Evolutionary conservation across 1,140 invertebrate genomes (phyloP).

Genomic region (Oscheius sp.): DNA sequence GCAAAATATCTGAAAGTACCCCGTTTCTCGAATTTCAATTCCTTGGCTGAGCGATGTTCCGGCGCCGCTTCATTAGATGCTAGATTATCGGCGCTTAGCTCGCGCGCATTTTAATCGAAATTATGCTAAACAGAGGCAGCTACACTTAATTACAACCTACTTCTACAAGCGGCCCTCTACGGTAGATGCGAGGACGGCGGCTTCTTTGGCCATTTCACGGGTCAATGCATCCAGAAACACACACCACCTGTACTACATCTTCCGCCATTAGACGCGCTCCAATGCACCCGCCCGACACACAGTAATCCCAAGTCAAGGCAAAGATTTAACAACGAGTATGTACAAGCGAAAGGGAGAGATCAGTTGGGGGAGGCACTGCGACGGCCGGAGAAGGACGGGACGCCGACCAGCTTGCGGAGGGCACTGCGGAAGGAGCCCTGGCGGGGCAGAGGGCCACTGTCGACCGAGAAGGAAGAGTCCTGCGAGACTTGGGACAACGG

Average conservation of each 20-base stretch:
- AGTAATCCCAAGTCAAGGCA: not conserved
- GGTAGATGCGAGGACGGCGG: not conserved
- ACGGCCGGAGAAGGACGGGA: not conserved
- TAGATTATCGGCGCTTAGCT: not conserved
- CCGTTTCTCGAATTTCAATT: not conserved
- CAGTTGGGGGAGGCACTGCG: not conserved
- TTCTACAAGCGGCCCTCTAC: not conserved
- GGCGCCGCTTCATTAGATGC: not conserved
- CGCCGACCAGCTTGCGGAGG: not conserved
- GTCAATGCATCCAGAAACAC: not conserved
- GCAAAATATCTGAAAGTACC: not conserved
- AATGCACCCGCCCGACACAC: too few species aligned
- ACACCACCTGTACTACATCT: not conserved
- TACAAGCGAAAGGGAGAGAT: too few species aligned
- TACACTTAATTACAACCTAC: not conserved
- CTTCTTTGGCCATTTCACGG: not conserved
- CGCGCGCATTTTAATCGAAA: slow-evolving; percentile 4
- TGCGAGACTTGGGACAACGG: not conserved
- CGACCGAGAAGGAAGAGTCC: not conserved
- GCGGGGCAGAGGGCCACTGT: not conserved
- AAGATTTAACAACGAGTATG: too few species aligned
- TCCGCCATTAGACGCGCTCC: not conserved
- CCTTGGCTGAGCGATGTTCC: not conserved
- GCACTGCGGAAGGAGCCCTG: not conserved
- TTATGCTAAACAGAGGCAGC: not conserved